Base-by-base conservation (phyloP, 2,113 vertebrate species). In the Rhea americana region DNA sequence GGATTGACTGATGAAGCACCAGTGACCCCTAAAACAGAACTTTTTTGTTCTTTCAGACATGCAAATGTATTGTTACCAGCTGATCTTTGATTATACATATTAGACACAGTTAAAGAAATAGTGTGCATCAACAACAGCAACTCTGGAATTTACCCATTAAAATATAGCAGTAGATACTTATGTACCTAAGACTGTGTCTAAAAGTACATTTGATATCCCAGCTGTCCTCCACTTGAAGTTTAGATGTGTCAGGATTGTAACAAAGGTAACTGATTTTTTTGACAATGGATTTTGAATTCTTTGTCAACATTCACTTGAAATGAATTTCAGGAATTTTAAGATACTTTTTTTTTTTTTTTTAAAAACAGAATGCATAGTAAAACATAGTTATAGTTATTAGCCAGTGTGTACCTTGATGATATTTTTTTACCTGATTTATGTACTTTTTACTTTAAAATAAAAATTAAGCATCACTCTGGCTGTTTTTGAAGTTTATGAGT, bases 401-500 rank as follows among this genome's bases (percentile, higher is more conserved):
- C 26, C 63, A 7, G 6, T 16, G 6, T 55, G 35, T 89, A 71
- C 50, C 45, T 11, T 78, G 80, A 70, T 47, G 73, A 17, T 66
- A 45, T 47, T 85, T 68, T 13, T 82, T 81, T 63, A 7, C 28
- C 83, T 51, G 81, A 82, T 93, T 75, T 68, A 87, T 72, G 41
- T 28, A 55, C 71, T 91, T 66, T 87, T 94, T 93, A 55, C 71
- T 94, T 95, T 80, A 90, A 96, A 91, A 83, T 86, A 94, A 94
- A 95, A 96, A 67, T 58, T 94, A 89, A 96, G 93, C 75, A 70
- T 94, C 70, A 10, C 65, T 93, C 93, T 65, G 82, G 78, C 85
- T 93, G 85, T 25, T 97, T 98, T 96, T 97, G 92, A 97, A 96
- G 93, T 96, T 97, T 93, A 96, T 91, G 91, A 97, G 95, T 97